Conservation (phyloP, 2,797 vertebrate species). For the Anguilla marmorata region DNA sequence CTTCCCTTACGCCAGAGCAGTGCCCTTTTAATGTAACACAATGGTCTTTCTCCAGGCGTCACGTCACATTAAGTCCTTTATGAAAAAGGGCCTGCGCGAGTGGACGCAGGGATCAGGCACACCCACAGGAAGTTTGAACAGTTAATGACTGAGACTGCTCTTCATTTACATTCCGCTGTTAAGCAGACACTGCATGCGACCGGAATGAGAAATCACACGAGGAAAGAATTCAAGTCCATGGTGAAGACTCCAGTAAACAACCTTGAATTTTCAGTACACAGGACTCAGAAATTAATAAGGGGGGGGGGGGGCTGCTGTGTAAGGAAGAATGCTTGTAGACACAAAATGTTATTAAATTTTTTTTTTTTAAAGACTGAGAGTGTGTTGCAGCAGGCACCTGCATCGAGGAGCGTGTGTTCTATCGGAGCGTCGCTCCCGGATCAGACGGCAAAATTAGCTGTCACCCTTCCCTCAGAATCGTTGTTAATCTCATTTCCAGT, state of each 20-base stretch:
- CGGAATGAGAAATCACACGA: background rate
- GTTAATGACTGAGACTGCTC: background rate
- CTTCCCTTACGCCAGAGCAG: background rate
- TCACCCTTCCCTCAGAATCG: slow-evolving; percentile 99
- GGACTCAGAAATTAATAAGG: slow-evolving; percentile 31
- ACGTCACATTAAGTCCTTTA: background rate
- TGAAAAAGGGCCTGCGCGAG: background rate
- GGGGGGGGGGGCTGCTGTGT: background rate
- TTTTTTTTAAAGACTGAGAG: slow-evolving; percentile 57
- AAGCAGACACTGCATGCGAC: background rate
- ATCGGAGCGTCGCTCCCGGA: slow-evolving; percentile 92
- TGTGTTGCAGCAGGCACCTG: slow-evolving; percentile 37
- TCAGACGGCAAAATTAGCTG: slow-evolving; percentile 99
- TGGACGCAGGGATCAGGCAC: background rate
- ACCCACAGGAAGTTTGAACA: background rate
- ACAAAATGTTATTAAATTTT: slow-evolving; percentile 53
- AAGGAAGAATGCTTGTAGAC: slow-evolving; percentile 25
- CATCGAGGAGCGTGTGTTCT: slow-evolving; percentile 83
- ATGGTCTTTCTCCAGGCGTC: background rate
- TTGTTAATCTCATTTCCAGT: slow-evolving; percentile 99
- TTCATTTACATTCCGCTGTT: background rate
- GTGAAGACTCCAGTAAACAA: background rate
- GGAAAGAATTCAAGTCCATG: background rate
- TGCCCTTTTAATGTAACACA: background rate
- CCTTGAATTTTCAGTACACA: background rate